Evolutionary conservation across 2,113 vertebrate genomes (phyloP).

Genomic region (Scatophagus argus): DNA sequence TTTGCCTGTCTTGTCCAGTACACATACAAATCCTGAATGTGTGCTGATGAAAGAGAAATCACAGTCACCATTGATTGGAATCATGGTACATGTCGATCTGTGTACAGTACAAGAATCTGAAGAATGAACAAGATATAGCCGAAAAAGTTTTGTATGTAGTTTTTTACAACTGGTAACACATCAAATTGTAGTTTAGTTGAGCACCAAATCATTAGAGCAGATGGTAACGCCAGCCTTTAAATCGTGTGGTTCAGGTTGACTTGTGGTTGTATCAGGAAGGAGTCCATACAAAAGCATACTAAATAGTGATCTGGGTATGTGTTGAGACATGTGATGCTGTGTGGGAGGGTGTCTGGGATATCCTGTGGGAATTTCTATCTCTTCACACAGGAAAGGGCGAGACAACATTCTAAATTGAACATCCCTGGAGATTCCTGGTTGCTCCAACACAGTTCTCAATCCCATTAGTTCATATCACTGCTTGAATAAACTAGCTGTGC

Average conservation of each 20-base stretch:
- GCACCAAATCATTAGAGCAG: neutral
- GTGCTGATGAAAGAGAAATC: slow-evolving; percentile 39
- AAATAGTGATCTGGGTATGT: neutral
- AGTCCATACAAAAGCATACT: neutral
- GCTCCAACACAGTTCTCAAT: slow-evolving; percentile 25
- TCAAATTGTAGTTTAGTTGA: neutral
- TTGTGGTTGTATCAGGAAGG: neutral
- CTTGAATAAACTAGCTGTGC: slow-evolving; percentile 10
- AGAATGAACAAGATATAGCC: neutral
- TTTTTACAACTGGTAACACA: too few species aligned
- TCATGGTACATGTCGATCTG: slow-evolving; percentile 27
- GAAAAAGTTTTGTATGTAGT: too few species aligned
- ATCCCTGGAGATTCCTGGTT: slow-evolving; percentile 20
- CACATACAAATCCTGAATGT: slow-evolving; percentile 18
- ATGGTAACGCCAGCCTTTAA: neutral
- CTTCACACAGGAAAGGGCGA: slow-evolving; percentile 6
- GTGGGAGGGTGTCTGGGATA: neutral
- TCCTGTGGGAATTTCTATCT: slow-evolving; percentile 32
- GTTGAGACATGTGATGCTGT: neutral
- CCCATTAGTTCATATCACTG: slow-evolving; percentile 40
- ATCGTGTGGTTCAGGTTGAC: neutral
- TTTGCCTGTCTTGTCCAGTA: slow-evolving; percentile 49
- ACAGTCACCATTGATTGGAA: slow-evolving; percentile 24
- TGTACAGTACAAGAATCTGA: neutral
- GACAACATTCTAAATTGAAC: slow-evolving; percentile 25